Evolutionary conservation across 1,140 invertebrate genomes (phyloP), one percentile per base, ranked within the genome.

Genomic region (Augochlora pura): DNA sequence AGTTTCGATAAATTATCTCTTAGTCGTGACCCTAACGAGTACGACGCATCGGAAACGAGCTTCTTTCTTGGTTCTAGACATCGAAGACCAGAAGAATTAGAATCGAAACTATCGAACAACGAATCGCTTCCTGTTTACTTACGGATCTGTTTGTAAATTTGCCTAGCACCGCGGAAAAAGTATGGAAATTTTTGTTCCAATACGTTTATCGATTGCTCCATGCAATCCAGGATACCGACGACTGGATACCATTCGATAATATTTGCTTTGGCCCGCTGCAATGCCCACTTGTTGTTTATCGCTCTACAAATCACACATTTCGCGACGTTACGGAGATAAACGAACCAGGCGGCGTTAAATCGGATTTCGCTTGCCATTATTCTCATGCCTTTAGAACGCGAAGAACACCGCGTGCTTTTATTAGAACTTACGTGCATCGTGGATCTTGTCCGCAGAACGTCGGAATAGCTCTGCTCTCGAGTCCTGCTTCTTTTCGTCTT

Each of bases 381-480:
- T 52, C 18, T 6, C 16, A 3, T 18, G 6, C 16, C 16, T 0
- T 5, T 6, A 18, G 16, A 52, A 46, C 42, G 42, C 16, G 6
- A 21, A 18, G 3, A 18, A 18, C 6, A 52, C 49, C 60, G 16
- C 2, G 25, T 32, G 1, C 39, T 3, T 52, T 18, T 39, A 27
- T 49, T 32, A 39, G 6, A 83, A 91, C 93, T 94, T 91, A 95
- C 95, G 91, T 93, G 89, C 95, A 96, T 42, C 93, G 91, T 7
- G 90, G 86, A 84, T 95, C 92, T 72, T 96, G 94, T n/a, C 95
- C 95, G 82, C 95, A 96, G 86, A 96, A 96, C 86, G 95, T 95
- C 8, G 95, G 93, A 81, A 96, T 94, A 8, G 93, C 91, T 76
- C 90, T 88, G 27, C 75, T 81, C 66, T 91, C 91, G 62, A 88